phyloP scores from a whole-genome alignment of 2,113 vertebrate species.

The Globicephala melas region DNA sequence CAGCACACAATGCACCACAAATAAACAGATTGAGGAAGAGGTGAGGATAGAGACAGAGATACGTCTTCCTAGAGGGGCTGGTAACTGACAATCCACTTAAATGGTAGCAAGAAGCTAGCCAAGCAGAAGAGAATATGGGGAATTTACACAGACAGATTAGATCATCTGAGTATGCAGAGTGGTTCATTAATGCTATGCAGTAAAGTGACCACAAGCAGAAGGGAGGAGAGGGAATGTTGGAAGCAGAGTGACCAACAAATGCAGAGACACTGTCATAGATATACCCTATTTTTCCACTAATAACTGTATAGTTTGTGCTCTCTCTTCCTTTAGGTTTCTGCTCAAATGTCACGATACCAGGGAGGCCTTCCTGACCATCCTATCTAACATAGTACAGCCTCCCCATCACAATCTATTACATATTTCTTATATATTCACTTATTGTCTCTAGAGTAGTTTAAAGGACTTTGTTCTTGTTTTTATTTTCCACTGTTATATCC shows the following conservation, averaged over 20 bases:
- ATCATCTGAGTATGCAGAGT: neutral
- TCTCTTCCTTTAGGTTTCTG: slow-evolving; percentile 1
- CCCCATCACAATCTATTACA: neutral
- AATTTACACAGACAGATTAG: neutral
- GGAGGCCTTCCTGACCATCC: neutral
- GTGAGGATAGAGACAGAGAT: neutral
- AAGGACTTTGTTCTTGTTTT: neutral
- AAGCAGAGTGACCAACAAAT: slow-evolving; percentile 1
- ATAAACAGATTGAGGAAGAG: neutral
- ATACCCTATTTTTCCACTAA: neutral
- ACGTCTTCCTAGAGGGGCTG: neutral
- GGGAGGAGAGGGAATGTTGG: neutral
- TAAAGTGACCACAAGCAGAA: neutral
- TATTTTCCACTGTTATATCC: neutral
- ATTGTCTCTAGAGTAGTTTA: neutral
- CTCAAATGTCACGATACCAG: neutral
- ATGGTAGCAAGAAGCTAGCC: neutral
- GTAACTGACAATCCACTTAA: neutral
- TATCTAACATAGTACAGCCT: neutral
- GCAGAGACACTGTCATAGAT: neutral
- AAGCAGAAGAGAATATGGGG: neutral
- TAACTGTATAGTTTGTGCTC: neutral
- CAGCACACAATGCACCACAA: neutral
- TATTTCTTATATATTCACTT: slow-evolving; percentile 11
- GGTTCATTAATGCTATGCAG: neutral